A percentile compares a stretch with the other conserved stretches of the same genome.
Conservation (phyloP, 2,797 vertebrate species). For the Meriones psammophilus region DNA sequence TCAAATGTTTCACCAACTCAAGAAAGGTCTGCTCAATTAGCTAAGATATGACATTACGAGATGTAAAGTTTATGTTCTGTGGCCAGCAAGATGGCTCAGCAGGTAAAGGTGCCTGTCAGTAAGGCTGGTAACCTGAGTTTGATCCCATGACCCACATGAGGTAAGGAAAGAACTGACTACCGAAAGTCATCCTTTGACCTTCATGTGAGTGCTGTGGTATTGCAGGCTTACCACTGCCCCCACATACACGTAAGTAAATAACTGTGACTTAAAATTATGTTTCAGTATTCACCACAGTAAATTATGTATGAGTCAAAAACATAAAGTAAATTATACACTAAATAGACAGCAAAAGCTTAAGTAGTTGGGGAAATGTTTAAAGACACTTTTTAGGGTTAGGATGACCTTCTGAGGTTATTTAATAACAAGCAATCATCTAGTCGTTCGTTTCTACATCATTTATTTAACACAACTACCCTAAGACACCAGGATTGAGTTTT, state of each 20-base stretch:
- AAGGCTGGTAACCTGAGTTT: neutral
- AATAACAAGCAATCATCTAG: neutral
- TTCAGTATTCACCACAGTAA: neutral
- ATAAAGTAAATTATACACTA: neutral
- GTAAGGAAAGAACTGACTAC: neutral
- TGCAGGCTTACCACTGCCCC: neutral
- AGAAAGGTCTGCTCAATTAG: conserved; percentile 35
- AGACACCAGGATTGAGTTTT: neutral
- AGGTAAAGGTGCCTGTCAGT: neutral
- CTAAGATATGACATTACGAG: neutral
- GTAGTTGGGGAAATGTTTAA: neutral
- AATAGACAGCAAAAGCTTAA: neutral
- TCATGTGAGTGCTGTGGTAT: neutral
- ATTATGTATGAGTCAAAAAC: neutral
- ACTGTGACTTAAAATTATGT: neutral
- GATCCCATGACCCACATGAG: neutral
- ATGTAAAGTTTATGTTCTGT: neutral
- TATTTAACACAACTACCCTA: neutral
- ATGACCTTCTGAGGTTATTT: neutral
- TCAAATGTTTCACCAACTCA: neutral
- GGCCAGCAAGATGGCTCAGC: neutral
- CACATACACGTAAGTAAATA: neutral
- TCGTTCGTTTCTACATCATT: neutral
- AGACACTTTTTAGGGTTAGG: neutral
- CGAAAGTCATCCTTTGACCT: neutral